A percentile compares a stretch with the other conserved stretches of the same genome.
phyloP scores from a whole-genome alignment of 2,797 vertebrate species.

The Philypnodon macrostomus region DNA sequence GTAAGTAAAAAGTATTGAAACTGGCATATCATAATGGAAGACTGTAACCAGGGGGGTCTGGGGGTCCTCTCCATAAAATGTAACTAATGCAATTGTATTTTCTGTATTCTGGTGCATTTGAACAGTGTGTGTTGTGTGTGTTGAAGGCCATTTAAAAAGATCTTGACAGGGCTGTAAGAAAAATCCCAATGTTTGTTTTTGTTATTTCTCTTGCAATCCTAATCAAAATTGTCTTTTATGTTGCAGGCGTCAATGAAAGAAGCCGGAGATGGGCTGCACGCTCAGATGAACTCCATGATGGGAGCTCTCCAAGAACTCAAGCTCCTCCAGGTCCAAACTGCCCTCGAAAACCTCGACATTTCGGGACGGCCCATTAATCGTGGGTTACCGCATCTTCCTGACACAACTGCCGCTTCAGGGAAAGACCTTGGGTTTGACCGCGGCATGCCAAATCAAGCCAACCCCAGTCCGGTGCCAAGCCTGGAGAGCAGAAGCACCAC shows the following conservation, averaged over 20 bases:
- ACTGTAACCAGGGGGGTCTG: too few species aligned
- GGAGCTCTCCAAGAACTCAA: slow-evolving; percentile 96
- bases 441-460: slow-evolving; percentile 18
- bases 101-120: too few species aligned
- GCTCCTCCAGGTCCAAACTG: slow-evolving; percentile 93
- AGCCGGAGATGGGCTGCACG: slow-evolving; percentile 92
- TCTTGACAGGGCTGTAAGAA: too few species aligned
- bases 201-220: background rate
- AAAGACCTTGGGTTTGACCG: slow-evolving; percentile 11
- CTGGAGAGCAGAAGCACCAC: slow-evolving; percentile 46
- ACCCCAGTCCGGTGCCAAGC: slow-evolving; percentile 27
- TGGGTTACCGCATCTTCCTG: slow-evolving; percentile 30
- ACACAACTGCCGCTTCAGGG: slow-evolving; percentile 9
- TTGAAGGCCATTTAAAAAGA: too few species aligned
- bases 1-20: too few species aligned
- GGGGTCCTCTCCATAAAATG: too few species aligned
- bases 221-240: slow-evolving; percentile 22
- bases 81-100: too few species aligned
- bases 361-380: slow-evolving; percentile 72
- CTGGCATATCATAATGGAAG: too few species aligned
- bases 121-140: too few species aligned
- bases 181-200: too few species aligned
- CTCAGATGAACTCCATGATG: slow-evolving; percentile 99
- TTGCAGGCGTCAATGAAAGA: slow-evolving; percentile 93
- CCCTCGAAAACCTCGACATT: slow-evolving; percentile 87